A percentile compares a stretch with the other conserved stretches of the same genome.
Conservation (phyloP, 1,140 invertebrate species). For the Drosophila nikananu region DNA sequence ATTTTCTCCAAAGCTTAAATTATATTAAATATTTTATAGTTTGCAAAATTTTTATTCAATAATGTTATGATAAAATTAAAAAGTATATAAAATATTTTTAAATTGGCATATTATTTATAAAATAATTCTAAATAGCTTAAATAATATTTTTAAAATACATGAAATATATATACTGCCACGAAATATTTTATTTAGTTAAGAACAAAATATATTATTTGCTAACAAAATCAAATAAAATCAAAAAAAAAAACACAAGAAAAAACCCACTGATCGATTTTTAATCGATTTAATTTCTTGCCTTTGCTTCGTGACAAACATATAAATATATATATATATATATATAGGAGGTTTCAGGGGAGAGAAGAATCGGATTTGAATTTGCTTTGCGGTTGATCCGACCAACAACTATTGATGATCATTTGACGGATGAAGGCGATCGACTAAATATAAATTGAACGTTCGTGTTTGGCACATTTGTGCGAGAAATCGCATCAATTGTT, state of each 20-base stretch:
- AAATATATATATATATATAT: not conserved
- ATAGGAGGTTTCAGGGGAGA: not conserved
- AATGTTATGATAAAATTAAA: too few species aligned
- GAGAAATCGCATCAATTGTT: constrained; percentile 81
- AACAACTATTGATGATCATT: constrained; percentile 48
- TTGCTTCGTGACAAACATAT: constrained; percentile 16
- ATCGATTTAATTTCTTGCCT: constrained; percentile 34
- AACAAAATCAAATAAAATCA: not conserved
- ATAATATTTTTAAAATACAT: not conserved
- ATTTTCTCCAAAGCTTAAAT: too few species aligned
- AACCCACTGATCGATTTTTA: constrained; percentile 34
- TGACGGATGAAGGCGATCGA: constrained; percentile 74
- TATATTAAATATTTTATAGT: too few species aligned
- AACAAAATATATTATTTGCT: not conserved
- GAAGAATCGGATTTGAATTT: not conserved
- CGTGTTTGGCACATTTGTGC: constrained; percentile 80
- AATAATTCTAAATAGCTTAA: too few species aligned
- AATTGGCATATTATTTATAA: too few species aligned
- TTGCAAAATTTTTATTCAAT: too few species aligned
- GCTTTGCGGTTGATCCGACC: constrained; percentile 20
- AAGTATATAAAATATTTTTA: too few species aligned
- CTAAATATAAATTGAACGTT: constrained; percentile 78
- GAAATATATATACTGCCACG: not conserved
- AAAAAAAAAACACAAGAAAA: not conserved
- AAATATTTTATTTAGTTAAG: not conserved